Evolutionary conservation across 2,797 vertebrate species (phyloP), one percentile per base, ranked within the genome.

Genomic region (Chloroceryle inda): DNA sequence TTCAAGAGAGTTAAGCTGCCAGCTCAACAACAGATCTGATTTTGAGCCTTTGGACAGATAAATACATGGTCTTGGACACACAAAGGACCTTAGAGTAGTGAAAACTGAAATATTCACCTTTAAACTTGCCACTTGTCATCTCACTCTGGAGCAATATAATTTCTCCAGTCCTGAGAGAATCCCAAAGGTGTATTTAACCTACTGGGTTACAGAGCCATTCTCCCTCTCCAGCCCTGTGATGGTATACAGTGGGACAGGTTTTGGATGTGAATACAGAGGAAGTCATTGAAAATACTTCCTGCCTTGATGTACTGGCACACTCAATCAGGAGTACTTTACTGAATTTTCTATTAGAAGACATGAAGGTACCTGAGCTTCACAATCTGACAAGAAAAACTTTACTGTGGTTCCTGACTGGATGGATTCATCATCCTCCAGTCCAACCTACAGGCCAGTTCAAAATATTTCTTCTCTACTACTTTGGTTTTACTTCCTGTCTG

Each of bases 31-130:
- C 55, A 76, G 26, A 11, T 86, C 94, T 93, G 33, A 21, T 82
- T 88, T 78, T 66, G 38, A 77, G 85, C 38, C 37, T 84, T 88
- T 92, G 83, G 66, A 44, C n/a, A 75, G 27, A 50, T 50, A 85
- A 92, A 84, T 71, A 69, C 18, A 27, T 27, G 53, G 52, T n/a
- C 49, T 72, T 53, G 42, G 55, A 74, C 27, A 19, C 49, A 40
- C 16, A 55, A 64, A 88, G 40, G 52, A 42, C 31, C 35, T 83
- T 53, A 81, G 10, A 52, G 63, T 6, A 77, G 35, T 44, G 69
- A 68, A 92, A 83, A 80, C 26, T 75, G 63, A 90, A 90, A 90
- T 64, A 81, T 6, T 77, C 83, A 81, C 56, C 73, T 92, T 91
- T 58, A 72, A 38, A 58, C 22, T 37, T 84, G 35, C 20, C 16